Base-by-base conservation (phyloP, 1,140 invertebrate genomes). In the Zaprionus ornatus region DNA sequence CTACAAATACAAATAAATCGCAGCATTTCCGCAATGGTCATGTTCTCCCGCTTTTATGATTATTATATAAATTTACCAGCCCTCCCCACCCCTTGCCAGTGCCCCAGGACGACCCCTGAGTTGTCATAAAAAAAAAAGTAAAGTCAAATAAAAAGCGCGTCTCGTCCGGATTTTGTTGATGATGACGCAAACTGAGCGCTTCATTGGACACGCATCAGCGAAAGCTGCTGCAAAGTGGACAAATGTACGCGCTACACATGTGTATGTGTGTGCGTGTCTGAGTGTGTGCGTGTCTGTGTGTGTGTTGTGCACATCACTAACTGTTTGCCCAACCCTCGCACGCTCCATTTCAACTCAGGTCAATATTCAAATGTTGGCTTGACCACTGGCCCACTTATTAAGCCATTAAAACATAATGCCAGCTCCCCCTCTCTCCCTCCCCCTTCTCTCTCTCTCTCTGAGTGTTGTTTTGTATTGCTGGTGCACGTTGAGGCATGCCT, bases 1-100 rank as follows among this genome's bases (percentile, higher is more conserved):
- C 83, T 80, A 65, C 83, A 83, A 87, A 88, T 72, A 87, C 77
- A 84, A 87, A 87, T 87, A 87, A 87, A 87, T 87, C 84, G 84
- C 84, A 88, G 84, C 67, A 79, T 80, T 87, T 87, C 84, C 83
- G 80, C 84, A 80, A 75, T 71, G 85, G 80, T 84, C 84, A 84
- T 84, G 85, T 79, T 87, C 77, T 64, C 60, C 66, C 55, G 84
- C 85, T 87, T 87, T 87, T 87, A 87, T 87, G 84, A 90, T 87
- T 87, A 87, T 87, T 87, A 87, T 87, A 87, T 80, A 90, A 87
- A 80, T 88, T 88, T 83, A 57, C n/a, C 55, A 35, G 29, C 52
- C 15, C 13, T 23, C 19, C 19, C 55, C 27, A 37, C 19, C 48
- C 45, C 13, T 48, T 21, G 0, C 27, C 5, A 4, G 9, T 56